Evolutionary conservation across 2,797 vertebrate species (phyloP).

Genomic region (Brotula barbata): DNA sequence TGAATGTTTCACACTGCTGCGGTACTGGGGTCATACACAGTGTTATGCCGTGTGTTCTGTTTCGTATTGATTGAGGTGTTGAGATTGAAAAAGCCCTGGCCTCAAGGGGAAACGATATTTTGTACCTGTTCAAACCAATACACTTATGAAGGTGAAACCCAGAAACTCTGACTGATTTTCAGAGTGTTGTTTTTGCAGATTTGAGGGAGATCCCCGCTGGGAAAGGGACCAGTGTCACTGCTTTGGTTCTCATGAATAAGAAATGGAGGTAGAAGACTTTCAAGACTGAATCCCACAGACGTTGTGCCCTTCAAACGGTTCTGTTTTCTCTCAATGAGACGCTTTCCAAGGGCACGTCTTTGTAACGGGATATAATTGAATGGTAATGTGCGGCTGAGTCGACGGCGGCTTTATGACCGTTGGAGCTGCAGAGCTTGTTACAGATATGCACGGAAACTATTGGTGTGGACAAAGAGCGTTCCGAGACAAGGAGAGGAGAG

Average conservation of each 20-base stretch:
- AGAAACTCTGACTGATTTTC: conserved; percentile 34
- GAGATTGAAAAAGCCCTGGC: conserved; percentile 27
- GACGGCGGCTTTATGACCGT: conserved; percentile 48
- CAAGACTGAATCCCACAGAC: conserved; percentile 47
- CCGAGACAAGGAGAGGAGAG: conserved; percentile 17
- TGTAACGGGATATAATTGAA: conserved; percentile 58
- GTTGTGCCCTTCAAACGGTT: conserved; percentile 38
- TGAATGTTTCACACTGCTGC: conserved; percentile 31
- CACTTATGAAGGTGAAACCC: conserved; percentile 43
- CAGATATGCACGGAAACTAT: conserved; percentile 40
- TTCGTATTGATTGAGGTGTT: conserved; percentile 52
- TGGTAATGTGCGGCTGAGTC: conserved; percentile 52
- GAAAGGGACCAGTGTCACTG: conserved; percentile 24
- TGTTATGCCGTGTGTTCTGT: conserved; percentile 35
- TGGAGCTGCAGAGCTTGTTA: conserved; percentile 55
- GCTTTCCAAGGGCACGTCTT: conserved; percentile 48
- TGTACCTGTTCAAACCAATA: conserved; percentile 44
- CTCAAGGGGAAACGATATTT: conserved; percentile 48
- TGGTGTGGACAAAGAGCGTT: conserved; percentile 58
- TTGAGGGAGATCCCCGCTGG: conserved; percentile 23
- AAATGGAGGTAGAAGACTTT: conserved; percentile 31
- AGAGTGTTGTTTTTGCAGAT: conserved; percentile 28
- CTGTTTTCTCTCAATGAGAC: conserved; percentile 32
- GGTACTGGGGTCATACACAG: conserved; percentile 30
- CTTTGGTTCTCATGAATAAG: conserved; percentile 31